These are phyloP conservation scores for Bos taurus DNA, from an alignment of 2,113 vertebrate species.

Conservation along the genomic window ARS-UCD2.0 NC_037334.1:31551501-31552000, in stretches of 20 bases:
- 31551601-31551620: slow-evolving; percentile 26
- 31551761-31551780: slow-evolving; percentile 22
- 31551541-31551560: neutral
- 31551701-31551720: slow-evolving; percentile 41
- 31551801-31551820: slow-evolving; percentile 52
- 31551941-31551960: slow-evolving; percentile 60
- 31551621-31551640: neutral
- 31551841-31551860: slow-evolving; percentile 48
- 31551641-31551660: neutral
- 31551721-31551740: neutral
- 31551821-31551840: slow-evolving; percentile 47
- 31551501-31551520: neutral
- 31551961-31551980: slow-evolving; percentile 52
- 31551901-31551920: slow-evolving; percentile 64
- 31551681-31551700: slow-evolving; percentile 12
- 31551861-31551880: slow-evolving; percentile 63
- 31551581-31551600: slow-evolving; percentile 26
- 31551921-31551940: slow-evolving; percentile 60
- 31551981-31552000: neutral
- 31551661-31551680: neutral
- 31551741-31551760: slow-evolving; percentile 26
- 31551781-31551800: slow-evolving; percentile 11
- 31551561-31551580: neutral
- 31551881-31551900: slow-evolving; percentile 62
- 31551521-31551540: neutral